Evolutionary conservation across 2,113 vertebrate species (phyloP).

Genomic region (Neoarius graeffei): DNA sequence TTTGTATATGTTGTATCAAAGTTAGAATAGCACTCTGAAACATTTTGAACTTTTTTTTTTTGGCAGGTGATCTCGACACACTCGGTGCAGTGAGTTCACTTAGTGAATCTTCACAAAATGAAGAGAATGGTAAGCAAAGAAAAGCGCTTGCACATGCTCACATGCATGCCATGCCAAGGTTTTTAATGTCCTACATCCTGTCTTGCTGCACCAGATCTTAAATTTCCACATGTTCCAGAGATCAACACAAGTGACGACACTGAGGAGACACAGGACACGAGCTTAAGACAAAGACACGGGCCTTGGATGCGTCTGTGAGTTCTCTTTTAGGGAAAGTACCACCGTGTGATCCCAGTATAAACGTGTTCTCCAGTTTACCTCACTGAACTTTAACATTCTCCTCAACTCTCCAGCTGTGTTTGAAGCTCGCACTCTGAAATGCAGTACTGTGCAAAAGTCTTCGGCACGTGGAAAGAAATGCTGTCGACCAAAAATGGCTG

Average conservation of each 20-base stretch:
- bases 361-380: constrained; percentile 30
- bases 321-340: neutral
- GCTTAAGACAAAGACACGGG: constrained; percentile 51
- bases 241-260: constrained; percentile 22
- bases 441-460: no score
- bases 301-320: constrained; percentile 53
- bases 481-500: no score
- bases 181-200: neutral
- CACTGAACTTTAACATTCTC: neutral
- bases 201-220: constrained; percentile 8
- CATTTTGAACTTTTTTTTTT: no score
- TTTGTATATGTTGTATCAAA: neutral
- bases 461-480: no score
- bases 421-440: neutral
- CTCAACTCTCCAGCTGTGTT: neutral
- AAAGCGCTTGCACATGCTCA: neutral
- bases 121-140: constrained; percentile 33
- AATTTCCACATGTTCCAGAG: constrained; percentile 6
- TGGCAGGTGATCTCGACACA: constrained; percentile 49
- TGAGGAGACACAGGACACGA: constrained; percentile 29
- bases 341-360: neutral
- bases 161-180: neutral
- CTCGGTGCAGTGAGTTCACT: constrained; percentile 27
- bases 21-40: neutral
- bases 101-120: constrained; percentile 18